Conservation (phyloP, 1,140 invertebrate genomes). For the Dreissena polymorpha region DNA sequence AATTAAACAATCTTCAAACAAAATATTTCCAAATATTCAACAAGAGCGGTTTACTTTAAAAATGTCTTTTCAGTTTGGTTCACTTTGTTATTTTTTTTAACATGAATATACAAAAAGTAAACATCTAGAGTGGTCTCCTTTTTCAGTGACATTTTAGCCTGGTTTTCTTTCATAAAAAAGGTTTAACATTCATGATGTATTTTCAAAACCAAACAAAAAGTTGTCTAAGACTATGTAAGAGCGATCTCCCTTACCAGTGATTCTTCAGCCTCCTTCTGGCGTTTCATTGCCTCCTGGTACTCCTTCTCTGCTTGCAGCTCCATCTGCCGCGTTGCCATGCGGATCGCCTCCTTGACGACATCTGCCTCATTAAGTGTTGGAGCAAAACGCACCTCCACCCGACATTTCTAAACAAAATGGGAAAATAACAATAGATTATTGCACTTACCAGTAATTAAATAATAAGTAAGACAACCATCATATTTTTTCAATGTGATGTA, state of each 20-base stretch:
- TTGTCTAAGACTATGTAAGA: not conserved
- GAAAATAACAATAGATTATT: constrained; percentile 2
- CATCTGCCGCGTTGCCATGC: constrained; percentile 67
- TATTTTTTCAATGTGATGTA: no score
- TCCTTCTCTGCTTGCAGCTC: constrained; percentile 71
- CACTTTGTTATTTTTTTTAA: no score
- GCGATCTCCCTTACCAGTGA: constrained; percentile 41
- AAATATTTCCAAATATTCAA: no score
- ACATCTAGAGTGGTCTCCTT: no score
- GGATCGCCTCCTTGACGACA: constrained; percentile 72
- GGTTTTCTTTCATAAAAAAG: no score
- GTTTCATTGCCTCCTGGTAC: constrained; percentile 66
- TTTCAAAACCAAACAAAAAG: not conserved
- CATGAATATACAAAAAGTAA: no score
- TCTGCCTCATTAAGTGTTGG: constrained; percentile 69
- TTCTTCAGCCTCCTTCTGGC: constrained; percentile 68
- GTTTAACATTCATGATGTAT: no score
- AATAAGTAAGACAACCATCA: no score
- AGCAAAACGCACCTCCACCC: constrained; percentile 70
- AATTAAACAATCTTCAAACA: no score
- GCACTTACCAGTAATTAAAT: not conserved
- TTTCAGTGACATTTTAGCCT: no score
- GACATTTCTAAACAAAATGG: constrained; percentile 67
- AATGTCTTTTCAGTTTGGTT: no score
- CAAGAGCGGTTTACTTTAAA: no score